Percentiles rank a stretch among this genome's conserved stretches.
These are phyloP conservation scores for Antennarius maculatus DNA, from an alignment of 2,797 vertebrate species.

Conservation along the genomic window DNA sequence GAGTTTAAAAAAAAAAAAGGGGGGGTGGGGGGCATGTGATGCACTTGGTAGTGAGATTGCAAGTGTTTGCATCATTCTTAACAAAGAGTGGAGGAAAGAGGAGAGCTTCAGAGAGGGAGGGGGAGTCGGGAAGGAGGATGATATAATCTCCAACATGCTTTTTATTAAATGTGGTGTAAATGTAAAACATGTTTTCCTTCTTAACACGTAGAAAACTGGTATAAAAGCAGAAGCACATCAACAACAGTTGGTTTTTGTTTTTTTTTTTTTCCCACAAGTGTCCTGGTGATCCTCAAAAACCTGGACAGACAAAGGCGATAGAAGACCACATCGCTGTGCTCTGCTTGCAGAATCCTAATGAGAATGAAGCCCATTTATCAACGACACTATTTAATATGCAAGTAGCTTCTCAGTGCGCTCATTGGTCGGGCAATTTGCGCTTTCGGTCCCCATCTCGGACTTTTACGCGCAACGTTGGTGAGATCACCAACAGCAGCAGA, in stretches of 20 bases:
- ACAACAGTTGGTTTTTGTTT: slow-evolving; percentile 51
- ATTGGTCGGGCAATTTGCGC: slow-evolving; percentile 57
- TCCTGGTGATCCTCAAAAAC: slow-evolving; percentile 29
- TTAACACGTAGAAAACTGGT: slow-evolving; percentile 3
- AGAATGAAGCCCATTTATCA: slow-evolving; percentile 71
- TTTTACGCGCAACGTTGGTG: slow-evolving; percentile 55
- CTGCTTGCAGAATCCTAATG: slow-evolving; percentile 70
- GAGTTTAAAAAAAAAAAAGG: slow-evolving; percentile 5
- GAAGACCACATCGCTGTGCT: slow-evolving; percentile 61
- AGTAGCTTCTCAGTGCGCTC: slow-evolving; percentile 53
- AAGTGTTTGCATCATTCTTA: slow-evolving; percentile 85
- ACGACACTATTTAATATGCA: slow-evolving; percentile 70
- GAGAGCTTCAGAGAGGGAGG: slow-evolving; percentile 29
- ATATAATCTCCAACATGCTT: slow-evolving; percentile 51
- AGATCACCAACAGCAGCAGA: slow-evolving; percentile 58
- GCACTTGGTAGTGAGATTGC: slow-evolving; percentile 73
- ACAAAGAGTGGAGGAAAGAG: slow-evolving; percentile 64
- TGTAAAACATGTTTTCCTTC: slow-evolving; percentile 4
- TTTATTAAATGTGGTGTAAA: slow-evolving; percentile 46
- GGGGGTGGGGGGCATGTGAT: slow-evolving; percentile 29
- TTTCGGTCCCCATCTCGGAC: slow-evolving; percentile 48
- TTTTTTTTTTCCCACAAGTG: slow-evolving; percentile 40
- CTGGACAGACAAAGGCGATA: slow-evolving; percentile 74
- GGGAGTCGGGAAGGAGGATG: background rate
- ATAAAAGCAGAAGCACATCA: slow-evolving; percentile 2